Base-by-base conservation (phyloP, 2,888 invertebrate genomes). In the Agrotis segetum region DNA sequence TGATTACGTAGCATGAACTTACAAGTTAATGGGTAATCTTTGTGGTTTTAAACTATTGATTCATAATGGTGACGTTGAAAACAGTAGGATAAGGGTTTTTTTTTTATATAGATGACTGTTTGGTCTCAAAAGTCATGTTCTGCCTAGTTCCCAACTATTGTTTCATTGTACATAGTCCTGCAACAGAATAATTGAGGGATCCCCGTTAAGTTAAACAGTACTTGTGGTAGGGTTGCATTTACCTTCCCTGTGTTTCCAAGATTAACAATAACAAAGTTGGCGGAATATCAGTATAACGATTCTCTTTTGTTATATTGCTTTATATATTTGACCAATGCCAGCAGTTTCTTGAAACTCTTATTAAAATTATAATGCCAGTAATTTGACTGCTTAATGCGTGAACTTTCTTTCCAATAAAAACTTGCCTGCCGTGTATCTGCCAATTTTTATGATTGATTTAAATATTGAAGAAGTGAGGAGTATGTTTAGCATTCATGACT, bases 341-440 rank as follows among this genome's bases (percentile, higher is more conserved):
- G 14, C 16, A 73, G 29, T 74, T 50, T 44, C 14, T 21, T 44
- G 29, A 1, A 46, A n/a, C 1, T 17, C 2, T 14, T 52, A 19
- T 19, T 0, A 13, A 24, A 44, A 58, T 40, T 16, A 56, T 14
- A 34, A 59, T 66, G 62, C 40, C 47, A 79, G 29, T 79, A 19
- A 56, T 61, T 56, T 50, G 44, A 72, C 61, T 71, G 71, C 67
- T 58, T 68, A 24, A 34, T 58, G 53, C 9, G 7, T 46, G 52
- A 67, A 21, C 0, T 53, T 55, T 74, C 6, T 65, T 79, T 67
- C 68, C 65, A 66, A 60, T 59, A 68, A 55, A 62, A 75, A 73
- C 77, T 85, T 85, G 80, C 85, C 85, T 79, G 82, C 84, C 84
- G 74, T 65, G 47, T 52, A 16, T 62, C 67, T 87, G 87, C 86